phyloP scores from a whole-genome alignment of 1,140 invertebrate species.

The Oncopodura yosiiana region DNA sequence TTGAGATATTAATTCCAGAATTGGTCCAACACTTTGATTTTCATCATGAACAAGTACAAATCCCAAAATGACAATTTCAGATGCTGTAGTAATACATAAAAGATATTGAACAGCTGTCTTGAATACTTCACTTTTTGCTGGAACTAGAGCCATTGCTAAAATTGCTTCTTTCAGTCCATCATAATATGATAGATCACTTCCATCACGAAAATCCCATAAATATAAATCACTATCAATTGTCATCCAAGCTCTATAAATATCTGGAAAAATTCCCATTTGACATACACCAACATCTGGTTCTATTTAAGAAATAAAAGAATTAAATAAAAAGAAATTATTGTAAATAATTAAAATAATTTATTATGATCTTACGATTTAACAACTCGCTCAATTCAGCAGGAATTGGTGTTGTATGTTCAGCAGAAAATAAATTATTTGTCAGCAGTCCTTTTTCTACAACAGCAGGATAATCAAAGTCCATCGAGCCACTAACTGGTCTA shows the following conservation, averaged over 20 bases:
- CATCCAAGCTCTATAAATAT: conserved; percentile 91
- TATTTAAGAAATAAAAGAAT: conserved; percentile 21
- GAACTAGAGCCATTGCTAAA: conserved; percentile 27
- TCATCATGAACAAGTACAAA: conserved; percentile 13
- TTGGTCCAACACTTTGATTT: conserved; percentile 42
- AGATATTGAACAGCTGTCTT: conserved; percentile 38
- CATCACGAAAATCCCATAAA: conserved; percentile 88
- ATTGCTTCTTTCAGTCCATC: conserved; percentile 30
- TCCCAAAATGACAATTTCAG: conserved; percentile 27
- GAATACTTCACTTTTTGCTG: conserved; percentile 35
- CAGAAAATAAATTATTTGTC: conserved; percentile 65
- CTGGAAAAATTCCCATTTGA: conserved; percentile 85
- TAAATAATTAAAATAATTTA: conserved; percentile 9
- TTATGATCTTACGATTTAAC: conserved; percentile 75
- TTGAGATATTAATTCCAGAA: conserved; percentile 86
- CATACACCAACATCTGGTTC: conserved; percentile 21
- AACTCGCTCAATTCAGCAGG: conserved; percentile 87
- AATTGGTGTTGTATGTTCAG: conserved; percentile 70
- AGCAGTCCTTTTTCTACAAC: conserved; percentile 53
- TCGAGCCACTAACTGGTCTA: conserved; percentile 71
- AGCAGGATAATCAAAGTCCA: conserved; percentile 81
- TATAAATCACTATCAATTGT: conserved; percentile 97
- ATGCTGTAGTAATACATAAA: conserved; percentile 26
- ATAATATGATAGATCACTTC: conserved; percentile 36
- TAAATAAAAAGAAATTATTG: conserved; percentile 2